Evolutionary conservation across 2,113 vertebrate species (phyloP).

Genomic region (Orycteropus afer): DNA sequence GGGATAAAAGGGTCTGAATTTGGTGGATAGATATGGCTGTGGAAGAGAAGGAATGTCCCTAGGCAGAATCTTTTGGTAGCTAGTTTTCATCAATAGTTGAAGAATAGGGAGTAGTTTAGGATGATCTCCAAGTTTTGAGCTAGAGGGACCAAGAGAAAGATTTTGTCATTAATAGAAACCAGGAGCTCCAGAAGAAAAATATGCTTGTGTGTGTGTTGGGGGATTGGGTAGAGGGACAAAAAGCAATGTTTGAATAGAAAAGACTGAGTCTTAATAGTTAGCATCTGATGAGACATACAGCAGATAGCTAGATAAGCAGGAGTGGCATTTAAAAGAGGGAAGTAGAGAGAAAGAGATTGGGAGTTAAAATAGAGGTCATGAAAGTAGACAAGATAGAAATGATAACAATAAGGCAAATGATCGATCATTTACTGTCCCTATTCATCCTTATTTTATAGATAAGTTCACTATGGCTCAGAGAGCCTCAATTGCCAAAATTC

Average conservation of each 20-base stretch:
- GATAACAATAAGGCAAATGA: not conserved
- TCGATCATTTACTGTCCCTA: not conserved
- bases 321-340: not conserved
- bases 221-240: not conserved
- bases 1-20: not conserved
- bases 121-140: not conserved
- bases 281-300: not conserved
- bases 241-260: not conserved
- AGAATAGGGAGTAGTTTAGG: not conserved
- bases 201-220: accelerated
- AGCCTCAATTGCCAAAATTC: not conserved
- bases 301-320: too few relatives aligned
- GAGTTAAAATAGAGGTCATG: not conserved
- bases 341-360: not conserved
- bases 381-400: accelerated
- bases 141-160: not conserved
- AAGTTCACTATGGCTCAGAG: not conserved
- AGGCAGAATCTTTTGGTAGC: not conserved
- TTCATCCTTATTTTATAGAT: not conserved
- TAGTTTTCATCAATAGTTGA: not conserved
- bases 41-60: not conserved
- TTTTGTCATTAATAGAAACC: not conserved
- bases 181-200: not conserved
- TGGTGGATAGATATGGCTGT: not conserved
- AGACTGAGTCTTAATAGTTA: not conserved